Conservation (phyloP, 2,113 vertebrate genomes). For the Pyxicephalus adspersus region DNA sequence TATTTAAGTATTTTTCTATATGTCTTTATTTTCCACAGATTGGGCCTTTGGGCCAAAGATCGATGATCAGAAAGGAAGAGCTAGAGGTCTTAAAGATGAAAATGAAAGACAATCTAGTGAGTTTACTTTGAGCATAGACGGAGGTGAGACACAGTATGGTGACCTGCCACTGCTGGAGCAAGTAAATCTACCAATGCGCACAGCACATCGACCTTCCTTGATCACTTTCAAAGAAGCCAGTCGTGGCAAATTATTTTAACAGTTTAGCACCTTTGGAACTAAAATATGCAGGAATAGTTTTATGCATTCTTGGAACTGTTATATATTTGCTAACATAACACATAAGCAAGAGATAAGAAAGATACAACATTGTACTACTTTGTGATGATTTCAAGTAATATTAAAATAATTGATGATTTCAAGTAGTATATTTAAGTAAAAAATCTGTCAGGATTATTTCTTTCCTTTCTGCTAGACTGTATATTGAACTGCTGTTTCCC, state of each 20-base stretch:
- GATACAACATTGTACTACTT: too few relatives aligned
- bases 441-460: too few relatives aligned
- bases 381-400: too few relatives aligned
- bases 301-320: too few relatives aligned
- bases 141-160: background rate
- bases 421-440: too few relatives aligned
- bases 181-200: fast-evolving
- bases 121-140: slow-evolving; percentile 60
- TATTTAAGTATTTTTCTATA: background rate
- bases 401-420: too few relatives aligned
- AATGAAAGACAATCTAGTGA: slow-evolving; percentile 64
- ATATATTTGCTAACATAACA: too few relatives aligned
- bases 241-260: slow-evolving; percentile 50
- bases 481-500: too few relatives aligned
- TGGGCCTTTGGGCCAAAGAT: slow-evolving; percentile 83
- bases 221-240: slow-evolving; percentile 57
- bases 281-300: too few relatives aligned
- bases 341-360: too few relatives aligned
- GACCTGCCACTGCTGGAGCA: background rate
- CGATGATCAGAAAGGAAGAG: slow-evolving; percentile 72
- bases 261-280: too few relatives aligned
- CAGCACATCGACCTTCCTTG: slow-evolving; percentile 49
- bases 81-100: slow-evolving; percentile 71
- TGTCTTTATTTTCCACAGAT: slow-evolving; percentile 68
- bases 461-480: too few relatives aligned